Evolutionary conservation across 53 echinoderm and acorn worm species (phyloP), one percentile per base, ranked within the genome.

Genomic region (Glandiceps talaboti): DNA sequence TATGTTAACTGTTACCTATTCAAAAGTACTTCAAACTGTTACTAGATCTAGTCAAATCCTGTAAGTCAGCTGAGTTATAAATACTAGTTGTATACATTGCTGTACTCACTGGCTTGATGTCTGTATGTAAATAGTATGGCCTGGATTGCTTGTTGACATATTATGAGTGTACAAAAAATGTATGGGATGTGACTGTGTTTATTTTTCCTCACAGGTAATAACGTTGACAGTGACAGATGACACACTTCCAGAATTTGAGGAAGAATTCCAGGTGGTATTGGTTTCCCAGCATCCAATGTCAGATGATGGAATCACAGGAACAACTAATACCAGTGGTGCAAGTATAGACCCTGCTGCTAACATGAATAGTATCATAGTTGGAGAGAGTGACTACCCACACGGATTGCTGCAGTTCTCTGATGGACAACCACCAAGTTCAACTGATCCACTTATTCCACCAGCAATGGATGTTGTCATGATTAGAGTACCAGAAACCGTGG

Each of bases 291-390:
- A 80, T 26, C 97, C 97, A 0, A 81, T 99, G 0, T 99, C 99
- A 6, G 99, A 99, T 64, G 99, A 99, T 77, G 99, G 99, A 20
- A 64, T 94, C 75, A 81, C 91, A 1, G 94, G 99, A n/a, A 82
- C 91, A 1, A 94, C 93, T 64, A 86, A 87, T 88, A 99, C 93
- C 83, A 99, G 99, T 74, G 99, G 99, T 0, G 99, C 93, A 31
- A 99, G 99, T 83, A 84, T 99, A 74, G 88, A 89, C 77, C 89
- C 91, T 14, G 85, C 74, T 75, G 83, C 91, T 74, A 80, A 72
- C 79, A 80, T 84, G 73, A 94, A 87, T 73, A 83, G 85, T 74
- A 73, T 99, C 28, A 82, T 85, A 73, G 33, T 99, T 26, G 78
- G 74, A 26, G 85, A 86, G 30, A 99, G 86, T 29, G 99, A 99